Percentiles rank a stretch among this genome's conserved stretches.
phyloP scores from a whole-genome alignment of 35 echinoderm and acorn worm species.

The Apostichopus japonicus region DNA sequence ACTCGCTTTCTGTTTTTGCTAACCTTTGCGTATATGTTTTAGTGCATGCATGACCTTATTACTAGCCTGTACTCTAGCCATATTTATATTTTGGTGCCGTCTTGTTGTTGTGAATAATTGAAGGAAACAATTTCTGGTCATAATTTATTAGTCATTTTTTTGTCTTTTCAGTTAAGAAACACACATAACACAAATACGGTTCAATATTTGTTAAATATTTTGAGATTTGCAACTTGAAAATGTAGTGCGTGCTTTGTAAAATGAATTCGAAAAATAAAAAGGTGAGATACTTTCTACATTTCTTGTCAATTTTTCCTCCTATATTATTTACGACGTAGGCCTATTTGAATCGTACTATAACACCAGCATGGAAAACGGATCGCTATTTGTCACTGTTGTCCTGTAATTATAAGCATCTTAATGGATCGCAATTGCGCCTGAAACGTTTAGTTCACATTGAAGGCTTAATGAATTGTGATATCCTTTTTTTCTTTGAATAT shows the following conservation, averaged over 20 bases:
- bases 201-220: slow-evolving; percentile 39
- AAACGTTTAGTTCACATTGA: too few relatives aligned
- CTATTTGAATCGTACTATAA: not conserved
- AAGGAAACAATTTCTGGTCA: not conserved
- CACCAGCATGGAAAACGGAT: too few relatives aligned
- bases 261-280: slow-evolving; percentile 55
- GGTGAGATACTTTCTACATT: slow-evolving; percentile 13
- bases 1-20: not conserved
- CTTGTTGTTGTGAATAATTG: not conserved
- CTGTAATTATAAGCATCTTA: too few relatives aligned
- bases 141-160: not conserved
- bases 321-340: not conserved
- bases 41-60: not conserved
- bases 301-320: not conserved
- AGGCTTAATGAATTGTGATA: too few relatives aligned
- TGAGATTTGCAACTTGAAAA: slow-evolving; percentile 57
- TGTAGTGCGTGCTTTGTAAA: slow-evolving; percentile 60
- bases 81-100: not conserved
- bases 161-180: not conserved
- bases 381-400: too few relatives aligned
- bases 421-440: too few relatives aligned
- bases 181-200: not conserved
- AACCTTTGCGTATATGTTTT: not conserved
- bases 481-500: not conserved
- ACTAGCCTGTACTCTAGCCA: not conserved